Evolutionary conservation across 2,888 invertebrate species (phyloP), one percentile per base, ranked within the genome.

Genomic region (Drosophila multiciliata): DNA sequence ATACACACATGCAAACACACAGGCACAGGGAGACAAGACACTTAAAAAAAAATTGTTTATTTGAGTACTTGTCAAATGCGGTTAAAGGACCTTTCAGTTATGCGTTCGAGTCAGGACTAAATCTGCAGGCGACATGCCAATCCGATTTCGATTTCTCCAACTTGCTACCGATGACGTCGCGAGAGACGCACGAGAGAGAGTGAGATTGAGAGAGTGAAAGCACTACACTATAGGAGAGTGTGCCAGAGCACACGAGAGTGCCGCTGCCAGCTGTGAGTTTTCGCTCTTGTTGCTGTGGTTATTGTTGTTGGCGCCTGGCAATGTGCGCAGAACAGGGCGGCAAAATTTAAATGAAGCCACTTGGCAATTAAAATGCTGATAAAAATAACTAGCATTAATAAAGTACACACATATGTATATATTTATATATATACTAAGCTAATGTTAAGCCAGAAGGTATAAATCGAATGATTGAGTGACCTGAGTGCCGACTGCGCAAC

Each of bases 41-140:
- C 71, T 71, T n/a, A 12, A 80, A 75, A 75, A 78, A 78, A 71
- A 80, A 45, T 36, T 23, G 29, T 42, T 54, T 32, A 60, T 70
- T 64, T 73, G 72, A 88, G 73, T 80, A 88, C 80, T 73, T 71
- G 66, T 40, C 45, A 45, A 45, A 45, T 20, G 29, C 71, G 57
- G 63, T 55, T 71, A 23, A 69, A 82, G 78, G 80, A 91, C 91
- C 83, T 84, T 82, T 75, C 80, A 74, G 77, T 66, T 82, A 75
- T 83, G 84, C 89, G 87, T 87, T 67, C 83, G 77, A 89, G 77
- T 75, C 77, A 87, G 90, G 83, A 89, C 89, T 89, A 77, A 83
- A 77, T 61, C 67, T 62, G 45, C 68, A 70, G 55, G 65, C 73
- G 61, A 78, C 53, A 74, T 60, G 55, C 53, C 67, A 74, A 73